phyloP scores from a whole-genome alignment of 2,113 vertebrate genomes.

The Lagenorhynchus albirostris region DNA sequence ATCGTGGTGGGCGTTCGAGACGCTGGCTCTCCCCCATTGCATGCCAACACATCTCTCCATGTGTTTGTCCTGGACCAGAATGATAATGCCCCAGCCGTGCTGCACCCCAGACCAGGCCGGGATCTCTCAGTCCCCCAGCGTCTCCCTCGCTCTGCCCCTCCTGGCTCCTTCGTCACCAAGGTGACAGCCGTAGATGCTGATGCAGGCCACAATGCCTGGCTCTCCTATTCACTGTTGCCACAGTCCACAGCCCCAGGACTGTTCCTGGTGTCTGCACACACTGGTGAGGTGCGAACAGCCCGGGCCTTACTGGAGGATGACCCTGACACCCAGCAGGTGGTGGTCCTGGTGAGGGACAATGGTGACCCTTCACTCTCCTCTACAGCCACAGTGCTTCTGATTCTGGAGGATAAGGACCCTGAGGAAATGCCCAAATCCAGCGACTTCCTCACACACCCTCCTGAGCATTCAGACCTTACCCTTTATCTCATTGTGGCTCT shows the following conservation, averaged over 20 bases:
- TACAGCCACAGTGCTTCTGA: conserved; percentile 87
- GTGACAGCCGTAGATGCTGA: conserved; percentile 91
- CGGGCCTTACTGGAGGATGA: conserved; percentile 86
- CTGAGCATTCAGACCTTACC: conserved; percentile 83
- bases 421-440: conserved; percentile 80
- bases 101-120: conserved; percentile 82
- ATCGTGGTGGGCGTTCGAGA: conserved; percentile 81
- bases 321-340: conserved; percentile 83
- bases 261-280: conserved; percentile 86
- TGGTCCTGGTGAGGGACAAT: conserved; percentile 87
- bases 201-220: conserved; percentile 90
- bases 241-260: conserved; percentile 87
- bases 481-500: conserved; percentile 90
- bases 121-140: conserved; percentile 80
- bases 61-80: conserved; percentile 87
- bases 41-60: conserved; percentile 81
- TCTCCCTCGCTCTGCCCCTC: conserved; percentile 85
- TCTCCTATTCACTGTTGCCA: conserved; percentile 85
- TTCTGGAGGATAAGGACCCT: conserved; percentile 84
- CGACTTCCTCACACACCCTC: conserved; percentile 77
- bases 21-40: conserved; percentile 78
- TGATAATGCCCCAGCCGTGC: conserved; percentile 84
- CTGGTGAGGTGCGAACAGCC: conserved; percentile 88
- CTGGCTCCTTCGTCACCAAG: conserved; percentile 90
- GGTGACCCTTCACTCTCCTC: conserved; percentile 89